Evolutionary conservation across 2,113 vertebrate species (phyloP).

Genomic region (Cettia cetti): DNA sequence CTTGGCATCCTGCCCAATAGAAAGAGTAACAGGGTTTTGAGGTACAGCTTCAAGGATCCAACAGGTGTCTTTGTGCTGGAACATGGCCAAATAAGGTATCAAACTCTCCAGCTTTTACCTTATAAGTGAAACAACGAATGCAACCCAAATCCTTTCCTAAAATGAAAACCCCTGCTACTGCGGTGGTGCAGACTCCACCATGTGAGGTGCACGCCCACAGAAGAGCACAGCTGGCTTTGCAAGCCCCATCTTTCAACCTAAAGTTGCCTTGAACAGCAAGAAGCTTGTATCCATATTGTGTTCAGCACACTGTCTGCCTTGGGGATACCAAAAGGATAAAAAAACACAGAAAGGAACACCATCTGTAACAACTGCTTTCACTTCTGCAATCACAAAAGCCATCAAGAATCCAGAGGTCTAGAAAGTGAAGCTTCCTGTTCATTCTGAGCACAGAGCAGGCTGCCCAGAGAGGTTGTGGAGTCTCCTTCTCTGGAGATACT

Average conservation of each 20-base stretch:
- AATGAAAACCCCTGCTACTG: not conserved
- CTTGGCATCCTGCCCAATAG: not conserved
- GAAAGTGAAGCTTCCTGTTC: not conserved
- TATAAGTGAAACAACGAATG: not conserved
- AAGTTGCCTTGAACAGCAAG: not conserved
- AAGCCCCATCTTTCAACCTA: not conserved
- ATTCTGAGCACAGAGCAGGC: not conserved
- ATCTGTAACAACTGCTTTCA: not conserved
- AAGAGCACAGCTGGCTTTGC: rapidly evolving
- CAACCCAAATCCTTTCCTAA: not conserved
- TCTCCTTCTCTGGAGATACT: not conserved
- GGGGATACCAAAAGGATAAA: not conserved
- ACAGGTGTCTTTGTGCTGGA: not conserved
- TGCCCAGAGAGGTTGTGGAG: not conserved
- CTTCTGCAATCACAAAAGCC: not conserved
- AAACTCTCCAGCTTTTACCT: not conserved
- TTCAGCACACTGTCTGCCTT: not conserved
- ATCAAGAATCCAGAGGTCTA: not conserved
- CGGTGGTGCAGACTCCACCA: not conserved
- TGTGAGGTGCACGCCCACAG: not conserved
- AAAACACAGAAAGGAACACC: not conserved
- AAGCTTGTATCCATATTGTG: not conserved
- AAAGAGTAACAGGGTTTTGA: not conserved
- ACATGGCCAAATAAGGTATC: not conserved
- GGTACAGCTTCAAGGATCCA: not conserved